Percentiles rank a stretch among this genome's conserved stretches.
Evolutionary conservation across 2,888 invertebrate genomes (phyloP).

Genomic region (Callosobruchus maculatus): DNA sequence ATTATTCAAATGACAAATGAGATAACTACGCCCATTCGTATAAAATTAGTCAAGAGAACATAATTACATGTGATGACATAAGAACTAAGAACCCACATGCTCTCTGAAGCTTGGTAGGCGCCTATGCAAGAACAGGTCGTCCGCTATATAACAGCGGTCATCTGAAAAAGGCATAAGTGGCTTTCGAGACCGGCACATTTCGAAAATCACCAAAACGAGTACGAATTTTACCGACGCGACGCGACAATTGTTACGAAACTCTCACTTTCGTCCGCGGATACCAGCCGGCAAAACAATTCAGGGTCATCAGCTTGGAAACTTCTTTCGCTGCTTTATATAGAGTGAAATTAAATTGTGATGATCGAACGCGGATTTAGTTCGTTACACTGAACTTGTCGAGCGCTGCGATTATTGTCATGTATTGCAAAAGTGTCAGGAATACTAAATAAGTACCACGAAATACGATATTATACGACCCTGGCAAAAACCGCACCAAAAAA

Average conservation of each 20-base stretch:
- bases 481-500: too few species aligned
- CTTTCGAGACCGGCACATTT: background rate
- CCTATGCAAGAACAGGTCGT: background rate
- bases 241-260: background rate
- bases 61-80: background rate
- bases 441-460: too few species aligned
- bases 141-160: background rate
- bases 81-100: background rate
- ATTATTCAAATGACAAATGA: background rate
- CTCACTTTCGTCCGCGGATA: background rate
- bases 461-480: too few species aligned
- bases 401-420: background rate
- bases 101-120: background rate
- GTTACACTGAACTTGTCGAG: background rate
- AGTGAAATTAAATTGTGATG: background rate
- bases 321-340: background rate
- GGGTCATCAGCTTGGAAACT: background rate
- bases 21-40: background rate
- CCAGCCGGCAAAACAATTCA: background rate
- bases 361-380: background rate
- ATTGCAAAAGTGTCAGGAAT: background rate
- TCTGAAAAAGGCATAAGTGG: background rate
- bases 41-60: background rate
- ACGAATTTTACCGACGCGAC: background rate
- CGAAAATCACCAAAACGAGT: background rate